Conservation (phyloP, 2,888 invertebrate species). For the Spilarctia lutea region DNA sequence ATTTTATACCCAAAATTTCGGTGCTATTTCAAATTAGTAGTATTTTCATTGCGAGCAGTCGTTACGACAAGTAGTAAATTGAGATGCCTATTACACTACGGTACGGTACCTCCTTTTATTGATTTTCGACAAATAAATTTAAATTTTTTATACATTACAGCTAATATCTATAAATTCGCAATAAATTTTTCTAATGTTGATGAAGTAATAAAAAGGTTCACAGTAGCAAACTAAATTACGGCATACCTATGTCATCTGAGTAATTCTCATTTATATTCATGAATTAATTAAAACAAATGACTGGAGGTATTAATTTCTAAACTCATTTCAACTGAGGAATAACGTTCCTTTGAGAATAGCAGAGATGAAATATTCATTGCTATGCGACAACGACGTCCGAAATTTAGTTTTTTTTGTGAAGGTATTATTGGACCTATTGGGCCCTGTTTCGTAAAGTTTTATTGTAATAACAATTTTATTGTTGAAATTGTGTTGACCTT, state of each 20-base stretch:
- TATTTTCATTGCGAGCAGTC: neutral
- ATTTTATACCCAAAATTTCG: neutral
- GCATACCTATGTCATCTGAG: conserved; percentile 64
- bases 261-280: conserved; percentile 72
- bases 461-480: conserved; percentile 22
- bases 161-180: conserved; percentile 27
- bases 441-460: conserved; percentile 30
- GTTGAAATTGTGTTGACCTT: conserved; percentile 20
- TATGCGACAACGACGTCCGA: conserved; percentile 31
- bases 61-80: neutral
- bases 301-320: conserved; percentile 73
- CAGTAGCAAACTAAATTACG: conserved; percentile 58
- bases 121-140: neutral
- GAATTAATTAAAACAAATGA: conserved; percentile 76
- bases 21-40: neutral
- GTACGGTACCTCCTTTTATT: neutral
- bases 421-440: conserved; percentile 22
- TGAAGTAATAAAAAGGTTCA: conserved; percentile 40
- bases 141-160: neutral
- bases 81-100: neutral
- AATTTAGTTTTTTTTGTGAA: conserved; percentile 39
- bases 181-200: conserved; percentile 30
- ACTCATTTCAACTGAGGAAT: conserved; percentile 67
- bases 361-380: conserved; percentile 56
- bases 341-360: conserved; percentile 59